These are phyloP conservation scores for Speoplatyrhinus poulsoni DNA, from an alignment of 2,113 vertebrate genomes.

Conservation along the genomic window DNA sequence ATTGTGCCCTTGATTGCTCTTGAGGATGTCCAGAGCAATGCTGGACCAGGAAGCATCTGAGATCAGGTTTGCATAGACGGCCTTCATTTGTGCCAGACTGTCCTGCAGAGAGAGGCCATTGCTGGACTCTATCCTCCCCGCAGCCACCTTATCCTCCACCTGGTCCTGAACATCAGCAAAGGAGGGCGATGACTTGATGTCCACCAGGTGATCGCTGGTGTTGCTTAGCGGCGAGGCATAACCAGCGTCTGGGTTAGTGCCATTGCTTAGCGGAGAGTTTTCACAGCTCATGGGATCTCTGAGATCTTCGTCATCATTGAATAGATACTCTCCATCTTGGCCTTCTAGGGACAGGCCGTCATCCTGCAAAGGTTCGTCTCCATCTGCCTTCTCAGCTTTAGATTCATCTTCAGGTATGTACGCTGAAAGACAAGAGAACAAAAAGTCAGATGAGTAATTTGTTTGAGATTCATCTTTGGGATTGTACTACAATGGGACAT, in stretches of 20 bases:
- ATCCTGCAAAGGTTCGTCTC: slow-evolving; percentile 86
- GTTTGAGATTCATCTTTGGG: neutral
- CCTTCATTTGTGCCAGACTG: slow-evolving; percentile 98
- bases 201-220: slow-evolving; percentile 88
- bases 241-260: slow-evolving; percentile 93
- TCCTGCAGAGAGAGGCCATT: slow-evolving; percentile 87
- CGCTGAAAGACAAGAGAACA: slow-evolving; percentile 80
- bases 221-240: slow-evolving; percentile 96
- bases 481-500: slow-evolving; percentile 1
- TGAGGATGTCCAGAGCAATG: slow-evolving; percentile 91
- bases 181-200: slow-evolving; percentile 86
- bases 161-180: slow-evolving; percentile 84
- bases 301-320: slow-evolving; percentile 88
- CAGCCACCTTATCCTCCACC: slow-evolving; percentile 81
- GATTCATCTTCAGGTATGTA: slow-evolving; percentile 96
- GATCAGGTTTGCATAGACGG: slow-evolving; percentile 96
- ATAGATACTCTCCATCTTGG: slow-evolving; percentile 87
- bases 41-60: slow-evolving; percentile 96
- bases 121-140: slow-evolving; percentile 79
- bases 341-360: slow-evolving; percentile 87
- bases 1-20: slow-evolving; percentile 76
- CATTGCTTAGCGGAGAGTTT: slow-evolving; percentile 94
- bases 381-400: slow-evolving; percentile 86
- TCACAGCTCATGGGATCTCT: slow-evolving; percentile 90
- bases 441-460: slow-evolving; percentile 30